These are phyloP conservation scores for Gallinago stenura DNA, from an alignment of 2,797 vertebrate species.

Conservation along the genomic window DNA sequence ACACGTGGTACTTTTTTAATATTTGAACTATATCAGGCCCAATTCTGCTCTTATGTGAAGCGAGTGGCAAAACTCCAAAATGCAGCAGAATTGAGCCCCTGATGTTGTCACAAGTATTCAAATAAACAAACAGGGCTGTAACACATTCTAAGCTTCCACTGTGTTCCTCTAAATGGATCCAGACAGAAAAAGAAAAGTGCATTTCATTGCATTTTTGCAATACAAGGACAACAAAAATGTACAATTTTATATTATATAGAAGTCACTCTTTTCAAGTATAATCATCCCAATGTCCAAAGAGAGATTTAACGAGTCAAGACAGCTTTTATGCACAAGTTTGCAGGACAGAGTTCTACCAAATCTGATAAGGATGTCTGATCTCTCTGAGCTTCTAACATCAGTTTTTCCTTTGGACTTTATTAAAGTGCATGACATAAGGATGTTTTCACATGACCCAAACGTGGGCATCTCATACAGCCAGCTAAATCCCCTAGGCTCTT, in stretches of 20 bases:
- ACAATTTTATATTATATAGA: neutral
- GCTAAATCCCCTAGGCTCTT: neutral
- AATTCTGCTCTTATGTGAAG: neutral
- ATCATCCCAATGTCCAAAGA: neutral
- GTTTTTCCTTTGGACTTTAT: neutral
- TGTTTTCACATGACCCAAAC: neutral
- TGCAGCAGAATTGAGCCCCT: slow-evolving; percentile 47
- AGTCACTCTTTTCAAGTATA: neutral
- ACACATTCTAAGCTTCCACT: slow-evolving; percentile 67
- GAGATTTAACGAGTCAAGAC: neutral
- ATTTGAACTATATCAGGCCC: slow-evolving; percentile 51
- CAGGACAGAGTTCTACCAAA: neutral
- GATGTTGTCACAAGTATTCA: slow-evolving; percentile 66
- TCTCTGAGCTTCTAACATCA: neutral
- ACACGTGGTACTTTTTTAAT: slow-evolving; percentile 39
- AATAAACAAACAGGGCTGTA: slow-evolving; percentile 65
- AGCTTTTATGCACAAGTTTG: neutral
- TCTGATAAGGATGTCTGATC: neutral
- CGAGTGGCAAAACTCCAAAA: slow-evolving; percentile 53
- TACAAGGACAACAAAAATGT: neutral
- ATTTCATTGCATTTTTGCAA: slow-evolving; percentile 34
- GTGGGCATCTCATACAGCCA: neutral
- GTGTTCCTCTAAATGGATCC: slow-evolving; percentile 32
- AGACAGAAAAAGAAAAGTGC: slow-evolving; percentile 18
- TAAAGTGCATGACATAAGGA: neutral